Percentiles rank a stretch among this genome's conserved stretches.
Evolutionary conservation across 2,888 invertebrate species (phyloP).

Genomic region (Nomada goodeniana): DNA sequence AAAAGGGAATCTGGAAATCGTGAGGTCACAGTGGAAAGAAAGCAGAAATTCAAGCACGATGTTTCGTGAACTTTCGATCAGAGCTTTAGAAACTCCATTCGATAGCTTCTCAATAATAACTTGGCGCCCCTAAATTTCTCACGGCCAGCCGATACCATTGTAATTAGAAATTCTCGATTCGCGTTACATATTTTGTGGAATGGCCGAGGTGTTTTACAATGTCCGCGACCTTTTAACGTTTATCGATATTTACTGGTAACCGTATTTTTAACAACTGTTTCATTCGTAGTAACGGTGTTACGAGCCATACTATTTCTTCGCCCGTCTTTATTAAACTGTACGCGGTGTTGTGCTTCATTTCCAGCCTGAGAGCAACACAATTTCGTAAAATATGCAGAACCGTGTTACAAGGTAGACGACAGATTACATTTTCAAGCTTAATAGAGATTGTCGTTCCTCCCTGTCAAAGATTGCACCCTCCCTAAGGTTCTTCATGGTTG

Average conservation of each 20-base stretch:
- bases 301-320: background rate
- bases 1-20: conserved; percentile 43
- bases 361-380: background rate
- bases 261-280: too few relatives aligned
- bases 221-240: too few relatives aligned
- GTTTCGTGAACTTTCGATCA: background rate
- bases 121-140: too few relatives aligned
- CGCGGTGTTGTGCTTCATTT: background rate
- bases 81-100: too few relatives aligned
- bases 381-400: conserved; percentile 24
- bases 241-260: too few relatives aligned
- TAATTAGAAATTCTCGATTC: too few relatives aligned
- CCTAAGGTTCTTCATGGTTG: background rate
- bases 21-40: background rate
- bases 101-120: too few relatives aligned
- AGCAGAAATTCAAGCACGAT: background rate
- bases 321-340: background rate
- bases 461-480: conserved; percentile 24
- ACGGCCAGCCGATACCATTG: too few relatives aligned
- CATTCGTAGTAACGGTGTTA: too few relatives aligned
- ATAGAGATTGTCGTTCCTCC: conserved; percentile 26
- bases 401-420: background rate
- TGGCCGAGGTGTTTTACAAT: too few relatives aligned
- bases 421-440: conserved; percentile 7
- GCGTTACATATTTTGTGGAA: too few relatives aligned